Conservation (phyloP, 2,888 invertebrate genomes). For the Rhamnusium bicolor region DNA sequence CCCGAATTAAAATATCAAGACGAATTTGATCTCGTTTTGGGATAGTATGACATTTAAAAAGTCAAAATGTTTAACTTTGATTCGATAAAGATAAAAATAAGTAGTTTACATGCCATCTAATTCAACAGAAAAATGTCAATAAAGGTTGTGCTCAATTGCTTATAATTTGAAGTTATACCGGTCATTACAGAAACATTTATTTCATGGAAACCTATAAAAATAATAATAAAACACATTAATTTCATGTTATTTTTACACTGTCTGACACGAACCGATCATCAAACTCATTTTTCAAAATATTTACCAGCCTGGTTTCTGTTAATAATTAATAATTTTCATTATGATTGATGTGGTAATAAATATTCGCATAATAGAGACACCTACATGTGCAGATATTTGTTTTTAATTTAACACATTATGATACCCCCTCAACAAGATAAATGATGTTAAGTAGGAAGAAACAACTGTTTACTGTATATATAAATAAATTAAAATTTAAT, state of each 20-base stretch:
- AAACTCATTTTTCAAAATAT: neutral
- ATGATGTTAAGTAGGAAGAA: neutral
- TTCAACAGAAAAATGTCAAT: no score
- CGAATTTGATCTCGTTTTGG: no score
- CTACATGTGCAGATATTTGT: neutral
- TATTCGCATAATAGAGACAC: neutral
- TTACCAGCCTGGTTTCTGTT: neutral
- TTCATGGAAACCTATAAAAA: neutral
- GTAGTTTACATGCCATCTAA: no score
- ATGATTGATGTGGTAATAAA: constrained; percentile 11
- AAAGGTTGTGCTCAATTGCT: no score
- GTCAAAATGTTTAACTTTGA: no score
- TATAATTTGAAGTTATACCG: neutral
- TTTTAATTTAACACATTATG: neutral
- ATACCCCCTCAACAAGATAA: neutral
- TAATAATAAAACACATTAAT: neutral
- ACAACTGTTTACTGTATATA: neutral
- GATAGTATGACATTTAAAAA: no score
- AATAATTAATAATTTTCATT: neutral
- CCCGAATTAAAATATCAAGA: no score
- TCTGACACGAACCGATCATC: neutral
- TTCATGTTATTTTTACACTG: neutral
- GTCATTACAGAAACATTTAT: neutral
- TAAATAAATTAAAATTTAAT: neutral
- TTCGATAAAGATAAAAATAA: no score